Evolutionary conservation across 2,113 vertebrate species (phyloP), one percentile per base, ranked within the genome.

Genomic region (Seriola rivoliana): DNA sequence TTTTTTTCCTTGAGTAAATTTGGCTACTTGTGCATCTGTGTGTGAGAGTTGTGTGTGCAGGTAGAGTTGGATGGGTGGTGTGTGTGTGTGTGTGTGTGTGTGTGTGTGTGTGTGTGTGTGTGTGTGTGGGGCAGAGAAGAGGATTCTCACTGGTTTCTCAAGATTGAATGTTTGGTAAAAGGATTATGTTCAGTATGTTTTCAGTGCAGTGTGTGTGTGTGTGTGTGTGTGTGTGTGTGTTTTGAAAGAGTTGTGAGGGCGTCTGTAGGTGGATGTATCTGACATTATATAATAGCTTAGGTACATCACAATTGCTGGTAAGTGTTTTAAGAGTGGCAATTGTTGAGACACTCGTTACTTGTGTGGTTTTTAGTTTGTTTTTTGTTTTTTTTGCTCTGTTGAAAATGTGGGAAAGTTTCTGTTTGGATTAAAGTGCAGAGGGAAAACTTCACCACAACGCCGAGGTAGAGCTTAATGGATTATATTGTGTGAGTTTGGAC

Each of bases 261-360:
- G 80, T 86, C 72, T 84, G 86, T 90, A 85, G 85, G 85, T 88
- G 92, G 85, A 11, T 80, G 63, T 63, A 44, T 79, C 55, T 81
- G 73, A 70, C 60, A 52, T 91, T 87, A 90, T 88, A 23, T 91
- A 92, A 92, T n/a, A 23, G 74, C 63, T 78, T 23, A 73, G 60
- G 69, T 58, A 34, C 32, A 17, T 32, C 25, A 68, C 71, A 68
- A 21, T 79, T 69, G 64, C 29, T 8, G 68, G 8, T 64, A 57
- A 85, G 83, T 85, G 81, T 86, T 81, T 89, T 55, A 79, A 81
- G 78, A 82, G 86, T 36, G 64, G 57, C 40, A 36, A 46, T 71
- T 83, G 79, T 77, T 66, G 36, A 66, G 3, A 16, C 21, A 29
- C 17, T 64, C n/a, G 44, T 75, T 82, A 62, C 52, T 81, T 74